A percentile compares a stretch with the other conserved stretches of the same genome.
Conservation (phyloP, 2,888 invertebrate genomes). For the Barypeithes pellucidus region DNA sequence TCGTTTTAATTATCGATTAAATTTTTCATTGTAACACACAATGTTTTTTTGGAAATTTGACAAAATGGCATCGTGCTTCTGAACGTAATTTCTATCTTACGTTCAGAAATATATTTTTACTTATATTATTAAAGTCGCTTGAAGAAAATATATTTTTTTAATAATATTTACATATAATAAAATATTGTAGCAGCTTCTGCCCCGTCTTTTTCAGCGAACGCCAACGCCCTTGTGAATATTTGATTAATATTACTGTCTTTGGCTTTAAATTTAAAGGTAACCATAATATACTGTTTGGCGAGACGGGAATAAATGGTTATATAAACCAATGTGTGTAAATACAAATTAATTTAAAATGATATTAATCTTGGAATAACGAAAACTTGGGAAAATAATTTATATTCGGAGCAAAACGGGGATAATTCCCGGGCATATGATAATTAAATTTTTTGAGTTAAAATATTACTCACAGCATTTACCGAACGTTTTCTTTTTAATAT, state of each 20-base stretch:
- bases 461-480: no score
- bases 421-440: slow-evolving; percentile 25
- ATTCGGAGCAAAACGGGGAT: slow-evolving; percentile 2
- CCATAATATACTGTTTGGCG: slow-evolving; percentile 20
- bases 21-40: no score
- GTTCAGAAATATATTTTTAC: background rate
- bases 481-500: no score
- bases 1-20: no score
- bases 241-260: slow-evolving; percentile 27
- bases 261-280: slow-evolving; percentile 30
- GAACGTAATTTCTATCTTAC: background rate
- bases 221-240: slow-evolving; percentile 13
- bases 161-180: background rate
- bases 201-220: background rate
- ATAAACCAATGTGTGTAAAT: slow-evolving; percentile 34
- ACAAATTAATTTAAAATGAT: slow-evolving; percentile 40
- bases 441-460: background rate
- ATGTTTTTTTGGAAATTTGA: no score
- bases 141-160: background rate
- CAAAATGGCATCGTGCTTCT: no score
- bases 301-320: slow-evolving; percentile 25
- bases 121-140: no score
- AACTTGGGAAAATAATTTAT: slow-evolving; percentile 33
- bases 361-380: slow-evolving; percentile 34
- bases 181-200: background rate